Conservation (phyloP, 2,797 vertebrate species). For the Oceanodroma leucorhoa region DNA sequence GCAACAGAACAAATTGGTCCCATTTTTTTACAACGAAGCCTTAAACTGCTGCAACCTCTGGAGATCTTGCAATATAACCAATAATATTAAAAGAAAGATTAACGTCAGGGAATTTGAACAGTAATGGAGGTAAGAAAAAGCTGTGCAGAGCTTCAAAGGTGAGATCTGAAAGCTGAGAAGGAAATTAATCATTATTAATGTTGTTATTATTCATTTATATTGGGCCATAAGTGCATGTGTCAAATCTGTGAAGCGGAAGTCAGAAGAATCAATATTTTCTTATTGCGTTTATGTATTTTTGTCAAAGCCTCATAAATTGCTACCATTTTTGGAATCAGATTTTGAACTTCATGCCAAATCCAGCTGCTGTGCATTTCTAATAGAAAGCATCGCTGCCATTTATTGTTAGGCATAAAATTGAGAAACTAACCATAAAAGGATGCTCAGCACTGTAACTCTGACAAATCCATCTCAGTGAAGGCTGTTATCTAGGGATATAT, state of each 20-base stretch:
- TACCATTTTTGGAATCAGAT: constrained; percentile 46
- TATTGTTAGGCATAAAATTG: constrained; percentile 61
- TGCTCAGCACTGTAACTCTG: constrained; percentile 44
- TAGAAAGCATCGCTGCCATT: neutral
- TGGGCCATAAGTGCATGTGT: constrained; percentile 30
- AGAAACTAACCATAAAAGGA: constrained; percentile 56
- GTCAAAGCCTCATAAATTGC: constrained; percentile 45
- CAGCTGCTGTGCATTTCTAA: constrained; percentile 46
- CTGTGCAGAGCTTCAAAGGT: neutral
- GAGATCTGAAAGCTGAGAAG: neutral
- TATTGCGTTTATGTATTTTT: constrained; percentile 48
- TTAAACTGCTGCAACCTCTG: neutral
- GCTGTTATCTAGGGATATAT: constrained; percentile 44
- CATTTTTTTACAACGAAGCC: neutral
- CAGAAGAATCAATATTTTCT: constrained; percentile 60
- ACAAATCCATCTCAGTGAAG: constrained; percentile 52
- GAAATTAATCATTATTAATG: constrained; percentile 35
- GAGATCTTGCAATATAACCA: neutral
- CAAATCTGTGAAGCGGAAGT: neutral
- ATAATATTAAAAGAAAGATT: constrained; percentile 14
- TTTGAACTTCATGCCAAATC: constrained; percentile 43
- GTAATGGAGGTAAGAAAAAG: neutral
- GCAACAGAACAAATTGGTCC: neutral
- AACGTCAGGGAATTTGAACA: constrained; percentile 2
- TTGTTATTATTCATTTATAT: constrained; percentile 52